phyloP scores from a whole-genome alignment of 2,797 vertebrate species.

The Pelodytes ibericus region DNA sequence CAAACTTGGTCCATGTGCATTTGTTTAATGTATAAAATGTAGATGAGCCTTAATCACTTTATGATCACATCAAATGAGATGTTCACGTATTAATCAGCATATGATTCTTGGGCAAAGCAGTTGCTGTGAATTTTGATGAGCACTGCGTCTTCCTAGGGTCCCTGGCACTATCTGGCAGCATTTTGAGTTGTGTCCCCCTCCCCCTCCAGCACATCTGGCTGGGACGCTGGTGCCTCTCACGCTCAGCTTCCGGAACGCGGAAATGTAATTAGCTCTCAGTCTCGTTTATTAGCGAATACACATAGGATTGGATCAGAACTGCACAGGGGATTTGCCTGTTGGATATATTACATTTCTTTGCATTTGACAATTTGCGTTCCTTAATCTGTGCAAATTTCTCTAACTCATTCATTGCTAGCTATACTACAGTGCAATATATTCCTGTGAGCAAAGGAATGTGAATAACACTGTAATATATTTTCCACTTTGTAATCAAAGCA shows the following conservation, averaged over 20 bases:
- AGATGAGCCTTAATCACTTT: too few species aligned
- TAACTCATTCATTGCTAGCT: conserved; percentile 25
- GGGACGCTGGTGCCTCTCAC: conserved; percentile 29
- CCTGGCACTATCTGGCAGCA: conserved; percentile 10
- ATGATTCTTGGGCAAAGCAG: background rate
- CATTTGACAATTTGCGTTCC: conserved; percentile 53
- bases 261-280: conserved; percentile 53
- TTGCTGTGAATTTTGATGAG: conserved; percentile 31
- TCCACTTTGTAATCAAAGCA: background rate
- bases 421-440: background rate
- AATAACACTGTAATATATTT: background rate
- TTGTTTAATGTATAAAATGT: too few species aligned
- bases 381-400: conserved; percentile 38
- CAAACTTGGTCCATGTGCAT: too few species aligned
- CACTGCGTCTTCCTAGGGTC: conserved; percentile 28
- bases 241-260: conserved; percentile 27
- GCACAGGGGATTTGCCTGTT: conserved; percentile 32
- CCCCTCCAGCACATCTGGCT: conserved; percentile 47
- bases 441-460: background rate
- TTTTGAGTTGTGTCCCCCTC: conserved; percentile 9
- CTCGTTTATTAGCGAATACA: conserved; percentile 53
- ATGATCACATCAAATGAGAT: background rate
- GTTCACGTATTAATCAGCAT: conserved; percentile 23
- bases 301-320: conserved; percentile 28
- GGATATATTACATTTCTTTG: conserved; percentile 45